These are phyloP conservation scores for Metellina segmentata DNA, from an alignment of 2,888 invertebrate genomes.

Conservation along the genomic window DNA sequence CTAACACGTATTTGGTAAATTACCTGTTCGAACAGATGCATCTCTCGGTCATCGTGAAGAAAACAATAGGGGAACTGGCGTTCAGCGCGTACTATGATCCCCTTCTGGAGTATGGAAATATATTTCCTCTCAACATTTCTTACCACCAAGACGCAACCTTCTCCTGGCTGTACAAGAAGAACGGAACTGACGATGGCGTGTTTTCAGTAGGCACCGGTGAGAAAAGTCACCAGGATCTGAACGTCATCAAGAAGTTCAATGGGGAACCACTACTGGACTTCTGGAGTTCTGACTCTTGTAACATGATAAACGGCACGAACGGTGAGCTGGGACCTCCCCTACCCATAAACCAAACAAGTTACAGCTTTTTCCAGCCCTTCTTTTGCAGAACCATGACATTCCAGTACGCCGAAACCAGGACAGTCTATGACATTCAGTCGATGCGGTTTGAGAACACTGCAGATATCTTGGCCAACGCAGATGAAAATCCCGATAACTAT, in stretches of 20 bases:
- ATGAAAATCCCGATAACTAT: conserved; percentile 63
- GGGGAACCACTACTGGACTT: conserved; percentile 40
- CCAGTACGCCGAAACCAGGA: conserved; percentile 6
- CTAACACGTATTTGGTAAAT: neutral
- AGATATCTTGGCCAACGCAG: conserved; percentile 45
- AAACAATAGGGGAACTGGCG: conserved; percentile 60
- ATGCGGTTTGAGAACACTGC: conserved; percentile 58
- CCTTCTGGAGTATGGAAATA: conserved; percentile 5
- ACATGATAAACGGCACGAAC: conserved; percentile 61
- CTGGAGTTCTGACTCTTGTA: conserved; percentile 54
- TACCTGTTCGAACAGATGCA: neutral
- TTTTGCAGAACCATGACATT: conserved; percentile 62
- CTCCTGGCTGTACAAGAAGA: conserved; percentile 70
- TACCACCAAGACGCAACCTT: conserved; percentile 48
- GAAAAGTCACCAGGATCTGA: conserved; percentile 48
- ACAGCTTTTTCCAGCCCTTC: conserved; percentile 58
- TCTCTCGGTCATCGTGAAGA: conserved; percentile 56
- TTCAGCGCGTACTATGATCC: conserved; percentile 72
- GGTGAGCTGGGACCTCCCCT: conserved; percentile 59
- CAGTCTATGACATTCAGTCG: conserved; percentile 29
- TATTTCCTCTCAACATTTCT: conserved; percentile 22
- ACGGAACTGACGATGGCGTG: conserved; percentile 74
- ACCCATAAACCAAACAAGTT: conserved; percentile 1
- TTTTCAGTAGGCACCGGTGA: conserved; percentile 75
- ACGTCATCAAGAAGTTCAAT: conserved; percentile 72